Percentiles rank a stretch among this genome's conserved stretches.
Conservation (phyloP, 2,888 invertebrate species). For the Osmoderma eremita region DNA sequence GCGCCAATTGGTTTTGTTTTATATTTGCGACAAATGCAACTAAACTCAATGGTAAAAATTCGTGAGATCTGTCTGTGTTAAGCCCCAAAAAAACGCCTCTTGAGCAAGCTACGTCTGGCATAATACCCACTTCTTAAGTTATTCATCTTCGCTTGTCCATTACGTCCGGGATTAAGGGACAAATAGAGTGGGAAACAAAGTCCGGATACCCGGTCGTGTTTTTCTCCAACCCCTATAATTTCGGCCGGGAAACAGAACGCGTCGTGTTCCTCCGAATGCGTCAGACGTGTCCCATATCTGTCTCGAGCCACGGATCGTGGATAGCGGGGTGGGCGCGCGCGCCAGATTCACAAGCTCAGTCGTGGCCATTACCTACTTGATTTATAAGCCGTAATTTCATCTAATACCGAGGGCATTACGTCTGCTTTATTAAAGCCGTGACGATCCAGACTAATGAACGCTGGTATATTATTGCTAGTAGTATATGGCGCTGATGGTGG, state of each 20-base stretch:
- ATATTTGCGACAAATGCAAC: too few relatives aligned
- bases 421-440: constrained; percentile 50
- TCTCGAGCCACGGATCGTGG: constrained; percentile 30
- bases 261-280: constrained; percentile 17
- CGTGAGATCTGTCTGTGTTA: too few relatives aligned
- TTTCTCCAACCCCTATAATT: constrained; percentile 26
- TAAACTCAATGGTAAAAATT: too few relatives aligned
- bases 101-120: too few relatives aligned
- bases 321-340: constrained; percentile 30
- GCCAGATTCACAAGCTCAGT: constrained; percentile 47
- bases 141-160: too few relatives aligned
- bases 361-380: constrained; percentile 48
- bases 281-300: constrained; percentile 36
- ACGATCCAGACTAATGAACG: constrained; percentile 49
- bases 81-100: too few relatives aligned
- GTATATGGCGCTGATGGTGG: constrained; percentile 2
- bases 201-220: background rate
- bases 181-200: constrained; percentile 7
- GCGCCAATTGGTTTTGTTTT: too few relatives aligned
- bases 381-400: constrained; percentile 50
- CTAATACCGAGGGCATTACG: constrained; percentile 50
- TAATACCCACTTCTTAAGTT: too few relatives aligned
- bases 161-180: background rate
- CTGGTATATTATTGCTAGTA: constrained; percentile 40
- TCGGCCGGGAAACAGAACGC: constrained; percentile 4